These are phyloP conservation scores for Mustela nigripes DNA, from an alignment of 2,113 vertebrate species.

Conservation along the genomic window DNA sequence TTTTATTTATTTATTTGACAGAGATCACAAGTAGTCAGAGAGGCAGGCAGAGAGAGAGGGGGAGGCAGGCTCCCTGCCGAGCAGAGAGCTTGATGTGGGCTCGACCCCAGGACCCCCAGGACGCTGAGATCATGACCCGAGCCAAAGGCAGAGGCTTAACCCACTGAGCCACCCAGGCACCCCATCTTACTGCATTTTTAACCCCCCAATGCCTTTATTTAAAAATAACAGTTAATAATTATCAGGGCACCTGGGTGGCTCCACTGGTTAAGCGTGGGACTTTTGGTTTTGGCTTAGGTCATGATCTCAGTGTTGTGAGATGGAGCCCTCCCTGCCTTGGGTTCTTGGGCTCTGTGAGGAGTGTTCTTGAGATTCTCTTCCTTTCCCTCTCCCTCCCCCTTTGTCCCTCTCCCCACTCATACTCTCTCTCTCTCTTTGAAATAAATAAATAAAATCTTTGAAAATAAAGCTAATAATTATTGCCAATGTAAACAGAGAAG, in stretches of 20 bases:
- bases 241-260: background rate
- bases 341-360: background rate
- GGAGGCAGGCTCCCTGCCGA: too few relatives aligned
- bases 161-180: too few relatives aligned
- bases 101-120: too few relatives aligned
- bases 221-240: slow-evolving; percentile 60
- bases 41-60: too few relatives aligned
- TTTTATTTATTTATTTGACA: too few relatives aligned
- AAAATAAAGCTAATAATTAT: slow-evolving; percentile 56
- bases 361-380: background rate
- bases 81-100: too few relatives aligned
- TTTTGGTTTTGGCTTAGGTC: background rate
- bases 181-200: background rate
- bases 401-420: background rate
- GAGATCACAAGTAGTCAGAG: too few relatives aligned
- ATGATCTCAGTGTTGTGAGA: background rate
- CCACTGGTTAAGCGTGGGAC: background rate
- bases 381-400: background rate
- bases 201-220: slow-evolving; percentile 8
- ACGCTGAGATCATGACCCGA: too few relatives aligned
- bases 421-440: background rate
- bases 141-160: too few relatives aligned
- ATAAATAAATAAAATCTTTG: background rate
- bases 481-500: slow-evolving; percentile 52
- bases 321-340: background rate